Percentiles rank a stretch among this genome's conserved stretches.
Conservation (phyloP, 2,888 invertebrate species). For the Melanophora roralis region DNA sequence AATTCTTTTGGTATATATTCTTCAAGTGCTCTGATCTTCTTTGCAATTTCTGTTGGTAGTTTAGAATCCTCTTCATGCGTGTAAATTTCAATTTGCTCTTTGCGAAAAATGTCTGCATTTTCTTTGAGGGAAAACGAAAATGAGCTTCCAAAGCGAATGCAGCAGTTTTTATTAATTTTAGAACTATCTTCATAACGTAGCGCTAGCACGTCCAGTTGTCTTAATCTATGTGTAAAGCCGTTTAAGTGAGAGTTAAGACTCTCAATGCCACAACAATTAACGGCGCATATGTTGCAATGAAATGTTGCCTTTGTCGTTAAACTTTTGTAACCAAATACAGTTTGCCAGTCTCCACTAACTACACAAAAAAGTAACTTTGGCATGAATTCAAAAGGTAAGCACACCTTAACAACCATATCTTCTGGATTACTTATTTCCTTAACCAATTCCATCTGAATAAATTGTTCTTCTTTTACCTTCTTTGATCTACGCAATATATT, state of each 20-base stretch:
- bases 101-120: slow-evolving; percentile 5
- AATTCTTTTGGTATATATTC: slow-evolving; percentile 4
- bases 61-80: not conserved
- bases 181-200: slow-evolving; percentile 33
- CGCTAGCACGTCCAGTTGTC: slow-evolving; percentile 33
- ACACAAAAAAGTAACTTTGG: slow-evolving; percentile 51
- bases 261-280: slow-evolving; percentile 50
- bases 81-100: not conserved
- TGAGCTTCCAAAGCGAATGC: slow-evolving; percentile 33
- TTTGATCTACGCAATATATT: not conserved
- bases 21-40: slow-evolving; percentile 16
- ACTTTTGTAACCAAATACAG: slow-evolving; percentile 27
- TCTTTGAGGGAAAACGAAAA: slow-evolving; percentile 43
- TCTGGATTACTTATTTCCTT: slow-evolving; percentile 40
- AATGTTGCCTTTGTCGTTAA: slow-evolving; percentile 26
- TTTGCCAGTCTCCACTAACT: slow-evolving; percentile 40
- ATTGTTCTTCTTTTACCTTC: not conserved
- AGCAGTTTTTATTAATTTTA: slow-evolving; percentile 57
- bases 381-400: slow-evolving; percentile 48
- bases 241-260: slow-evolving; percentile 59
- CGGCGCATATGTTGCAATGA: slow-evolving; percentile 52
- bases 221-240: slow-evolving; percentile 42
- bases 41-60: slow-evolving; percentile 11
- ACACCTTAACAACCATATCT: slow-evolving; percentile 42
- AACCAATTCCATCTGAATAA: slow-evolving; percentile 5